These are phyloP conservation scores for Picathartes gymnocephalus DNA, from an alignment of 2,113 vertebrate species.

Conservation along the genomic window DNA sequence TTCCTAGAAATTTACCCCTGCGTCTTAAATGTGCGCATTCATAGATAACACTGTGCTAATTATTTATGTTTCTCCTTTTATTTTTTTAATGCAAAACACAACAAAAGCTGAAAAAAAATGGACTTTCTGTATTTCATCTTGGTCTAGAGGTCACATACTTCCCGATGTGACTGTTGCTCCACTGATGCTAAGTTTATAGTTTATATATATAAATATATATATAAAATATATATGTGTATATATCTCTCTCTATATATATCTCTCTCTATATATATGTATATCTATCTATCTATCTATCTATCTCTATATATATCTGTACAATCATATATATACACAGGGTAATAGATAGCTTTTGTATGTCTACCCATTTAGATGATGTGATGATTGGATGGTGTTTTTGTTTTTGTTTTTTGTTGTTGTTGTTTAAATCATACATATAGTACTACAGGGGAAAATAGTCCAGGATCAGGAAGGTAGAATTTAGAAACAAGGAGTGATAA, in stretches of 20 bases:
- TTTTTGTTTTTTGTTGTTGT: background rate
- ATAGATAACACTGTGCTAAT: background rate
- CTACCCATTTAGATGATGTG: background rate
- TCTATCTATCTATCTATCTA: too few species aligned
- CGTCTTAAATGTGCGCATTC: background rate
- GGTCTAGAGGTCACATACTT: background rate
- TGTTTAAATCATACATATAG: background rate
- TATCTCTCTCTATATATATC: too few species aligned
- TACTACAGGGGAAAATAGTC: background rate
- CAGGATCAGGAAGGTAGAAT: background rate
- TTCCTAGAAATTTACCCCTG: background rate
- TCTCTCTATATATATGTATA: too few species aligned
- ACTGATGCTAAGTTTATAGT: background rate
- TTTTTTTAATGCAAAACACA: background rate
- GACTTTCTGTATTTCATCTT: background rate
- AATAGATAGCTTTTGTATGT: background rate
- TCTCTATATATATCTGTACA: background rate
- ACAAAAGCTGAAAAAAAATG: background rate
- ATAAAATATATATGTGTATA: too few species aligned
- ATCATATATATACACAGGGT: background rate
- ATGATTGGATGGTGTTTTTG: background rate
- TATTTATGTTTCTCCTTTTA: background rate
- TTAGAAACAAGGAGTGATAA: background rate
- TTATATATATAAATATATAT: too few species aligned
- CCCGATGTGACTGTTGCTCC: background rate